Evolutionary conservation across 2,888 invertebrate genomes (phyloP), one percentile per base, ranked within the genome.

Genomic region (Nomada hirtipes): DNA sequence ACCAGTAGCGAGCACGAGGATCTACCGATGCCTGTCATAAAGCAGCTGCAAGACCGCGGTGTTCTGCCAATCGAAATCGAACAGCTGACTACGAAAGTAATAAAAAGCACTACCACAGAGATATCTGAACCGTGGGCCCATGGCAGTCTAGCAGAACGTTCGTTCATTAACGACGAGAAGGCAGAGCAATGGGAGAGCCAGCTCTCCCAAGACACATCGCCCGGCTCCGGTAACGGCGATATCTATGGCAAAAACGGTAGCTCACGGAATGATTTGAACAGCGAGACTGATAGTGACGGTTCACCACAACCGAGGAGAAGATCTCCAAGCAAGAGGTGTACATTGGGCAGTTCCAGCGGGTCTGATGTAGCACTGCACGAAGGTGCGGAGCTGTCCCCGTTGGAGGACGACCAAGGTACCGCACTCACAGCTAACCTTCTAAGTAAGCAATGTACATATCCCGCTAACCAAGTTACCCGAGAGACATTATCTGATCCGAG

Each of bases 291-390:
- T 85, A 93, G 93, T 80, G 94, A 93, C 67, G 91, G 91, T 78
- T 93, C 93, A 15, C 91, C 92, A 23, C 88, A 89, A 61, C 91
- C 90, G 42, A 90, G 92, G 79, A 91, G 93, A 88, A 89, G 91
- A 81, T 92, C 93, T 10, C 89, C 91, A 63, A 91, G 91, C 89
- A 94, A 93, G 87, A 91, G 93, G 88, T 94, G 95, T 90, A 95
- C 95, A 53, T 92, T 95, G 76, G 95, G 95, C 86, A 96, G 95
- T 90, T 96, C 96, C 81, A 96, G 96, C 90, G 96, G 95, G 73
- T 96, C 96, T 52, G 96, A 96, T 91, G 94, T 96, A 78, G 96
- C 96, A 79, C 94, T 96, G 81, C 96, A 96, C 91, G 96, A 96
- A 93, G 96, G 96, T 76, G 95, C 95, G 63, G 96, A 96, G 90